Conservation (phyloP, 35 echinoderm and acorn worm genomes). For the Acanthaster planci region DNA sequence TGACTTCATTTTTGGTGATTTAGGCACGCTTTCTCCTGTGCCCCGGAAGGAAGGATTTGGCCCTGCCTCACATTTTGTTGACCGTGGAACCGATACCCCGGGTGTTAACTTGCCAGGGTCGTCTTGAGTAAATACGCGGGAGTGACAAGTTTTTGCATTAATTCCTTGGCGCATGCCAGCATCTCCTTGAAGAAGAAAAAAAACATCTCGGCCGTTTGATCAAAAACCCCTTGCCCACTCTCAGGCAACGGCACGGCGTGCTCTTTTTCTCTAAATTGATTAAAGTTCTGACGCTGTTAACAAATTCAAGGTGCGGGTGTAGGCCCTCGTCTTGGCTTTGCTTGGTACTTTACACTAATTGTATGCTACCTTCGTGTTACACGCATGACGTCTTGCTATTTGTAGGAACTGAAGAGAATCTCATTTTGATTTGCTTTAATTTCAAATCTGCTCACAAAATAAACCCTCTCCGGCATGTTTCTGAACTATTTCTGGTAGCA, state of each 20-base stretch:
- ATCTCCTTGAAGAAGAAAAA: background rate
- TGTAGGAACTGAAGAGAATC: too few relatives aligned
- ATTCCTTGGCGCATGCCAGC: background rate
- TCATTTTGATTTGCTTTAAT: too few relatives aligned
- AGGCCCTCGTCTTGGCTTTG: too few relatives aligned
- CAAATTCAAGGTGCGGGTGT: too few relatives aligned
- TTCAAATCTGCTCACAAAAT: too few relatives aligned
- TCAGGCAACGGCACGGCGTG: background rate
- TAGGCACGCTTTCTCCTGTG: background rate
- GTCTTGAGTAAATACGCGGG: background rate
- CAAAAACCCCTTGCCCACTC: background rate
- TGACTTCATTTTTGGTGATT: background rate
- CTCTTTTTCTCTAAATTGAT: conserved; percentile 17
- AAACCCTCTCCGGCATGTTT: too few relatives aligned
- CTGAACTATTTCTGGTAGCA: too few relatives aligned
- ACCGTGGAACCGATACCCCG: background rate
- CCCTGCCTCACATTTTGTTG: background rate
- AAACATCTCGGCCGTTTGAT: background rate
- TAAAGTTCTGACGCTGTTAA: background rate
- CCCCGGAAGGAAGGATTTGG: too few relatives aligned
- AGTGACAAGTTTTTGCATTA: background rate
- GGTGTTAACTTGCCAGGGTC: background rate
- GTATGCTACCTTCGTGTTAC: too few relatives aligned
- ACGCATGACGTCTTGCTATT: too few relatives aligned
- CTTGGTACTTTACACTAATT: too few relatives aligned